Conservation (phyloP, 2,113 vertebrate genomes). For the Argyrosomus japonicus region DNA sequence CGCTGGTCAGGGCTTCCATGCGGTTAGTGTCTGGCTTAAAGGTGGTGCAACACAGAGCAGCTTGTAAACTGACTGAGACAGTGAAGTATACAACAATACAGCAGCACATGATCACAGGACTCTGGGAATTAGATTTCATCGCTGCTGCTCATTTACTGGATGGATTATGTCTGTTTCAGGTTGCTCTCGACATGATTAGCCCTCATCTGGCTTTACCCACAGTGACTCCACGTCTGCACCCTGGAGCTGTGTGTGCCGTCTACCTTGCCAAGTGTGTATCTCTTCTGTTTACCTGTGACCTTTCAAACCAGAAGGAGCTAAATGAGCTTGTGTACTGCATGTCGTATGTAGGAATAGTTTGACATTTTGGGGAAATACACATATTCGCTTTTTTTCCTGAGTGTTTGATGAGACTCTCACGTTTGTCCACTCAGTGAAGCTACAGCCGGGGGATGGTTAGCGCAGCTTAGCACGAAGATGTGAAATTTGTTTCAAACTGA, state of each 20-base stretch:
- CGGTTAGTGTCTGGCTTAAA: slow-evolving; percentile 77
- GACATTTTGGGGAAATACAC: too few species aligned
- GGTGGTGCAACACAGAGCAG: not conserved
- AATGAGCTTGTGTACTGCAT: too few species aligned
- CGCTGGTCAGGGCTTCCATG: slow-evolving; percentile 83
- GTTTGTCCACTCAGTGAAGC: too few species aligned
- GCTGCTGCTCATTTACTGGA: not conserved
- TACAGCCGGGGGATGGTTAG: too few species aligned
- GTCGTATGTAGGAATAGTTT: too few species aligned
- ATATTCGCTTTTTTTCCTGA: too few species aligned
- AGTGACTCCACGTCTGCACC: slow-evolving; percentile 85
- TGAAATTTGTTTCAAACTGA: too few species aligned
- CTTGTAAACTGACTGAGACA: not conserved
- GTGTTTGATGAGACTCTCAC: too few species aligned
- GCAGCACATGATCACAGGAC: not conserved
- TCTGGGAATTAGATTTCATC: not conserved
- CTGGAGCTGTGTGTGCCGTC: slow-evolving; percentile 88
- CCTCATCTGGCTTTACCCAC: slow-evolving; percentile 88
- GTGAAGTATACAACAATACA: not conserved
- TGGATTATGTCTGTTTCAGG: slow-evolving; percentile 73
- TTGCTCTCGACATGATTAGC: slow-evolving; percentile 89
- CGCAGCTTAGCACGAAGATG: too few species aligned
- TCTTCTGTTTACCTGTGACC: not conserved
- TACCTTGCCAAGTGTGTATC: slow-evolving; percentile 93
- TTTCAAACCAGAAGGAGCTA: not conserved